A percentile compares a stretch with the other conserved stretches of the same genome.
These are phyloP conservation scores for Andinoacara biseriatus DNA, from an alignment of 2,113 vertebrate genomes.

Conservation along the genomic window DNA sequence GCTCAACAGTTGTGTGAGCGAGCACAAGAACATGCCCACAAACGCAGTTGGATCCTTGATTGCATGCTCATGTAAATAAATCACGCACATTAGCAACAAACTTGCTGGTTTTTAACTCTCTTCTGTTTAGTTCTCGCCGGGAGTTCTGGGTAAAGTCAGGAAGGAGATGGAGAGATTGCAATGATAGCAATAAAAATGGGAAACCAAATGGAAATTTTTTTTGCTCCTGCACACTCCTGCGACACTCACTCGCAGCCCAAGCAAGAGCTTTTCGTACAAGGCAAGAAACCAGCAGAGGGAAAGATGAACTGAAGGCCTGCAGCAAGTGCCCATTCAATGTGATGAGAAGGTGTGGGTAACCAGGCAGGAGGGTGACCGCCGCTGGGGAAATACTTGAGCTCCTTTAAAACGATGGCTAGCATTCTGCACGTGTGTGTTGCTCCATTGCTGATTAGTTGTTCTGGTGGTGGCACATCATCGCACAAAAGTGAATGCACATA, in stretches of 20 bases:
- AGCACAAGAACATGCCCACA: conserved; percentile 39
- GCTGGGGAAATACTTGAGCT: no score
- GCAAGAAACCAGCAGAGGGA: not conserved
- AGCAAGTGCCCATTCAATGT: not conserved
- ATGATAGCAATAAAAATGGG: conserved; percentile 9
- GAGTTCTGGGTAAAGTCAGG: conserved; percentile 49
- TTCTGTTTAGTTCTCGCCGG: conserved; percentile 27
- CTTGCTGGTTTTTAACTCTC: conserved; percentile 8
- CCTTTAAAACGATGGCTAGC: no score
- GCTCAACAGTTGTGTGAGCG: conserved; percentile 29
- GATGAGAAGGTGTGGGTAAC: not conserved
- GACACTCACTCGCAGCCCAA: not conserved
- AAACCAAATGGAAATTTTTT: not conserved
- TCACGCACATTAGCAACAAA: conserved; percentile 46
- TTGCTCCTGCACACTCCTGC: not conserved
- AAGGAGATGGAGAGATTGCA: conserved; percentile 17
- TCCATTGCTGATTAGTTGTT: not conserved
- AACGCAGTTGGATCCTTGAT: conserved; percentile 58
- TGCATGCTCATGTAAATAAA: conserved; percentile 68
- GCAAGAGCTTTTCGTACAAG: not conserved
- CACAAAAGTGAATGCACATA: not conserved
- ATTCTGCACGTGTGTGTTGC: no score
- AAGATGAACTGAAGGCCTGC: not conserved
- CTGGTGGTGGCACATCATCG: not conserved
- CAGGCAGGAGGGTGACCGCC: no score